Conservation (phyloP, 2,888 invertebrate genomes). For the Hermaeophaga mercurialis region DNA sequence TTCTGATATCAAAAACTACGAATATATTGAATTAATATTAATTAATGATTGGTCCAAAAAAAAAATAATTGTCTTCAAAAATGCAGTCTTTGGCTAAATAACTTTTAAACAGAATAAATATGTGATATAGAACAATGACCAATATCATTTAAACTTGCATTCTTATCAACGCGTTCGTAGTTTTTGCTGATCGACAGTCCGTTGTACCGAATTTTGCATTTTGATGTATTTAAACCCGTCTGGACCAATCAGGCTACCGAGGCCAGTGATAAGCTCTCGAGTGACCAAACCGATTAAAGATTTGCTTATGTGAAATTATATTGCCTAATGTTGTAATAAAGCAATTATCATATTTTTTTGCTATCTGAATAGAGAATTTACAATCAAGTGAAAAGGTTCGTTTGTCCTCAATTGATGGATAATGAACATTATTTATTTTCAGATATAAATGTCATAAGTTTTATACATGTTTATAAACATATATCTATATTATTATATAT, state of each 20-base stretch:
- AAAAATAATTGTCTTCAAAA: too few relatives aligned
- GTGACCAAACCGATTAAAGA: slow-evolving; percentile 53
- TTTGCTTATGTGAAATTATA: slow-evolving; percentile 52
- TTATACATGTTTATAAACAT: slow-evolving; percentile 55
- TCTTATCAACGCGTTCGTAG: not conserved
- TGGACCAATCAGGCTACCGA: slow-evolving; percentile 55
- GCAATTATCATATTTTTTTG: slow-evolving; percentile 29
- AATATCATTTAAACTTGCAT: too few relatives aligned
- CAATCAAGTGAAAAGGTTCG: slow-evolving; percentile 22
- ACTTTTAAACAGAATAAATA: too few relatives aligned
- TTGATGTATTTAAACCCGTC: slow-evolving; percentile 36
- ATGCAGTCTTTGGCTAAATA: too few relatives aligned
- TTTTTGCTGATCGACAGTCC: slow-evolving; percentile 21
- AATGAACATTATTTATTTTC: slow-evolving; percentile 46
- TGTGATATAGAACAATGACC: too few relatives aligned
- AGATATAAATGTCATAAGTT: slow-evolving; percentile 56
- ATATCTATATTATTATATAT: slow-evolving; percentile 54
- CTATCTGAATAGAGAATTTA: slow-evolving; percentile 23
- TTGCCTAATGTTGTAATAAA: slow-evolving; percentile 24
- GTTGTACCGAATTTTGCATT: slow-evolving; percentile 31
- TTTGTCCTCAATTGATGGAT: slow-evolving; percentile 28
- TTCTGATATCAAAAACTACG: slow-evolving; percentile 6
- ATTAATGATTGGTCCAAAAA: too few relatives aligned
- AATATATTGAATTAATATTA: slow-evolving; percentile 1
- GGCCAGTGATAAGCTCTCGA: slow-evolving; percentile 55